phyloP scores from a whole-genome alignment of 2,113 vertebrate genomes.

The Serinus canaria region DNA sequence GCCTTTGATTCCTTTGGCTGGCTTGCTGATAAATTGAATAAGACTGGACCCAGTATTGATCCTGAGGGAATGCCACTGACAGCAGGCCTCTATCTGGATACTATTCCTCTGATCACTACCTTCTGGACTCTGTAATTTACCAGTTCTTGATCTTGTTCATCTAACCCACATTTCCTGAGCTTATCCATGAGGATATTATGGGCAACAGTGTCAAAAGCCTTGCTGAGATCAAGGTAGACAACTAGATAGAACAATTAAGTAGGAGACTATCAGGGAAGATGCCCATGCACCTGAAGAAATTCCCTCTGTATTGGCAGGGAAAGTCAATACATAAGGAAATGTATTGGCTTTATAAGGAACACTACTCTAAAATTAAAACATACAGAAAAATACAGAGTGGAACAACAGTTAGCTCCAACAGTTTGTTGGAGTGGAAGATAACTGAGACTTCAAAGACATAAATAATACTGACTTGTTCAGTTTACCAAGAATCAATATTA shows the following conservation, averaged over 20 bases:
- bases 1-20: not conserved
- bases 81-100: not conserved
- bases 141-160: not conserved
- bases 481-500: not conserved
- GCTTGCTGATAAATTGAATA: not conserved
- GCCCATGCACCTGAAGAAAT: not conserved
- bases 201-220: not conserved
- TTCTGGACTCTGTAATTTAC: not conserved
- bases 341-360: not conserved
- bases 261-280: not conserved
- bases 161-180: not conserved
- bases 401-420: too few species aligned
- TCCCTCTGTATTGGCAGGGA: not conserved
- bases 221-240: not conserved
- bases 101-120: not conserved
- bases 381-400: not conserved
- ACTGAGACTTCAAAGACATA: not conserved
- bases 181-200: not conserved
- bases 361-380: not conserved
- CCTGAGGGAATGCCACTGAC: not conserved
- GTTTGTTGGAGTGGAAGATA: not conserved
- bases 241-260: not conserved
- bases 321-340: not conserved
- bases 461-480: not conserved
- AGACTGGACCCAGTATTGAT: not conserved